Conservation (phyloP, 2,113 vertebrate species). For the Tachysurus fulvidraco region DNA sequence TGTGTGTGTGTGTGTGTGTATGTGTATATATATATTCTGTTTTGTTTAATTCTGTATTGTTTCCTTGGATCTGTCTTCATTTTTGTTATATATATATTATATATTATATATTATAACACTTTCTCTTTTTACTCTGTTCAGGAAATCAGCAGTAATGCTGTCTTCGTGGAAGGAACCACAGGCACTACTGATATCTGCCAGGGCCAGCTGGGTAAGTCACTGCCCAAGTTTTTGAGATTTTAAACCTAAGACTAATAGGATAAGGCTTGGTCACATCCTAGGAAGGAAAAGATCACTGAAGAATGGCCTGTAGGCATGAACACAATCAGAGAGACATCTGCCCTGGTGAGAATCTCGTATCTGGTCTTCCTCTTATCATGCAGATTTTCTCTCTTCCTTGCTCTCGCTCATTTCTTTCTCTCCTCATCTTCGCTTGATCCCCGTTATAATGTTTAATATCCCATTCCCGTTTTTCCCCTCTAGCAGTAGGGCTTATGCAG, state of each 20-base stretch:
- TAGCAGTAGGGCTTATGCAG: constrained; percentile 48
- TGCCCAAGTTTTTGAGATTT: constrained; percentile 28
- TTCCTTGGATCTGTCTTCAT: too few relatives aligned
- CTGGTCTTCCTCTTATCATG: constrained; percentile 45
- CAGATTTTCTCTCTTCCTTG: constrained; percentile 44
- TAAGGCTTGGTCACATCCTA: constrained; percentile 42
- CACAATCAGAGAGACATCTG: constrained; percentile 49
- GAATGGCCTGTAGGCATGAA: constrained; percentile 40
- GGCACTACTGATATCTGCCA: constrained; percentile 80
- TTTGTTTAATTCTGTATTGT: too few relatives aligned
- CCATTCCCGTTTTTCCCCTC: constrained; percentile 21
- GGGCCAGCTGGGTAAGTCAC: constrained; percentile 76
- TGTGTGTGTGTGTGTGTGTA: neutral
- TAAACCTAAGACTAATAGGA: constrained; percentile 46
- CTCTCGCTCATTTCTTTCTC: constrained; percentile 12
- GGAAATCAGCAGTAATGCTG: constrained; percentile 70
- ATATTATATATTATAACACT: neutral
- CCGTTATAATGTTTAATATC: constrained; percentile 46
- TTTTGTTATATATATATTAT: neutral
- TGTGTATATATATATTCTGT: neutral
- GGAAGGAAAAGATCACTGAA: constrained; percentile 34
- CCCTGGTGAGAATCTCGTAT: constrained; percentile 27
- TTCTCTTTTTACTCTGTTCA: constrained; percentile 40
- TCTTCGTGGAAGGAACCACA: constrained; percentile 73
- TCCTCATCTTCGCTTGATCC: constrained; percentile 22